A percentile compares a stretch with the other conserved stretches of the same genome.
These are phyloP conservation scores for Cichlasoma orientale DNA, from an alignment of 2,797 vertebrate genomes.

Conservation along the genomic window DNA sequence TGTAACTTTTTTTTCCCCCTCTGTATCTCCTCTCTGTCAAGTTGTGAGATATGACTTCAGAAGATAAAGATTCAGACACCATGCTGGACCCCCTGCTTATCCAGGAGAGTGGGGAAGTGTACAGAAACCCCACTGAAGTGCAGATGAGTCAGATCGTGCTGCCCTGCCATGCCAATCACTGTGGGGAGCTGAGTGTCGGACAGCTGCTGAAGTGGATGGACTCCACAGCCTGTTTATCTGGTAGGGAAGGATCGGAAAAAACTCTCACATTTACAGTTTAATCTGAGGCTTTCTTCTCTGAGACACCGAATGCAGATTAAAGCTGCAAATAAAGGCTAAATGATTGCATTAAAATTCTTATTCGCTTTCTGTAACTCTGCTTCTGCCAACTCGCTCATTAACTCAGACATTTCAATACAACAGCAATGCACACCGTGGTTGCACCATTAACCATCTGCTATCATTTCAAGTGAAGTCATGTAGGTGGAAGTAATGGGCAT, in stretches of 20 bases:
- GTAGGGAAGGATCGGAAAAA: slow-evolving; percentile 69
- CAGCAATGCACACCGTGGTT: neutral
- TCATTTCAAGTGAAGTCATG: neutral
- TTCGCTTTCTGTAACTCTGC: neutral
- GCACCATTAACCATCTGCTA: too few species aligned
- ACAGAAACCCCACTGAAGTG: slow-evolving; percentile 90
- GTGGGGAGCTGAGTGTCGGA: slow-evolving; percentile 87
- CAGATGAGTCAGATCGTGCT: slow-evolving; percentile 98
- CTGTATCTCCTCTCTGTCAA: slow-evolving; percentile 12
- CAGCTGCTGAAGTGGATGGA: slow-evolving; percentile 99
- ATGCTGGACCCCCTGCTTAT: slow-evolving; percentile 57
- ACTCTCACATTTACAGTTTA: neutral
- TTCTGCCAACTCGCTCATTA: neutral
- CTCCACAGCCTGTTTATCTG: slow-evolving; percentile 93
- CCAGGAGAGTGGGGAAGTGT: slow-evolving; percentile 67
- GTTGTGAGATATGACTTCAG: slow-evolving; percentile 64
- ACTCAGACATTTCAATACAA: neutral
- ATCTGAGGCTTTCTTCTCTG: neutral
- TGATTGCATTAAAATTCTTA: slow-evolving; percentile 2
- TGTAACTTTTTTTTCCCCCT: neutral
- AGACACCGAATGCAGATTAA: neutral
- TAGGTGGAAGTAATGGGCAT: neutral
- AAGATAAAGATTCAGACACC: slow-evolving; percentile 25
- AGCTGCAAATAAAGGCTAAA: neutral
- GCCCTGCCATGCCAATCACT: slow-evolving; percentile 93